Base-by-base conservation (phyloP, 1,140 invertebrate species). In the Drosophila guanche region DNA sequence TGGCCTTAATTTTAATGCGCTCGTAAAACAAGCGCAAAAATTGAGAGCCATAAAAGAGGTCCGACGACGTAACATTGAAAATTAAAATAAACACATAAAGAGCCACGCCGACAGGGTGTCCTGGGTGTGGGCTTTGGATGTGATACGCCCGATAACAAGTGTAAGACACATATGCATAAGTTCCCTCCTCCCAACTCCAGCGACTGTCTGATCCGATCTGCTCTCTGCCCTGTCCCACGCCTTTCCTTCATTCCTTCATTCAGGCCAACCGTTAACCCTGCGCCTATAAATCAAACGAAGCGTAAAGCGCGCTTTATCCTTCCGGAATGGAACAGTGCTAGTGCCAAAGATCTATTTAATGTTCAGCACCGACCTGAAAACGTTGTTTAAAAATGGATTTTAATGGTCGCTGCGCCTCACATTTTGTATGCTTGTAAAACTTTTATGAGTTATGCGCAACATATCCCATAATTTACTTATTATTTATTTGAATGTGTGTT, bases 51-150 rank as follows among this genome's bases (percentile, higher is more conserved):
- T 85, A 86, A 85, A 86, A 85, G 33, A 37, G 50, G 63, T 42
- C 55, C 56, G 46, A 56, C 37, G 47, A 59, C 51, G 65, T 56
- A 74, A 83, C 79, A 83, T 76, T 84, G 76, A 86, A 85, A 85
- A 85, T 85, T 85, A 85, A 85, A 85, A 85, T 85, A 85, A 85
- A 86, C 77, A 81, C 81, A 85, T 85, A 77, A 85, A 75, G 57
- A 27, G 53, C 54, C 6, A 40, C 60, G 33, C 68, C 46, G 41
- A 37, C 33, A 37, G 10, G 33, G 33, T 33, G 33, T 12, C 33
- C 33, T 37, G 33, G 10, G 33, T 10, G 33, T 37, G 33, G 7
- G 29, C 27, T 45, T 41, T 22, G 53, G 58, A 71, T 59, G 43
- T 48, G 57, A 57, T 69, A 52, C 54, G 66, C 16, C 53, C 51